These are phyloP conservation scores for Melanotaenia duboulayi DNA, from an alignment of 2,113 vertebrate species.

Conservation along the genomic window DNA sequence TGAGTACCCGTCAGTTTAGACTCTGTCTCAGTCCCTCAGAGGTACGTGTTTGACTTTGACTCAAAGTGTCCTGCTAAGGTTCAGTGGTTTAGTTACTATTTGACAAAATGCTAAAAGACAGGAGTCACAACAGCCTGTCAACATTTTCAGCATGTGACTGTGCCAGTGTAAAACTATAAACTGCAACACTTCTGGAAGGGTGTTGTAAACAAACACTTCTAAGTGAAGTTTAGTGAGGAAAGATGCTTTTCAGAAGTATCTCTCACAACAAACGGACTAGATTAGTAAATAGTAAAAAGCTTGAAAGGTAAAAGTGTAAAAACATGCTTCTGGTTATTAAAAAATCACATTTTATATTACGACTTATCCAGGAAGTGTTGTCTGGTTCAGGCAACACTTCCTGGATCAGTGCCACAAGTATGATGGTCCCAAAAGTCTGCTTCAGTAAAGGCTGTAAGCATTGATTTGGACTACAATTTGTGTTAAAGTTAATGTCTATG, in stretches of 20 bases:
- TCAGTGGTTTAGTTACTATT: conserved; percentile 43
- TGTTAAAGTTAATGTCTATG: not conserved
- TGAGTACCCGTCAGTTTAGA: not conserved
- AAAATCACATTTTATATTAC: not conserved
- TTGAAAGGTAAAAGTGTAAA: not conserved
- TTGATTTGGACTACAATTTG: not conserved
- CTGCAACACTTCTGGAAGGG: not conserved
- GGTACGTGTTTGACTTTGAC: conserved; percentile 23
- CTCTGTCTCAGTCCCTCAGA: not conserved
- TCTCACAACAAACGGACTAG: not conserved
- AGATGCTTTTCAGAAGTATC: not conserved
- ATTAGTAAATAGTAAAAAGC: not conserved
- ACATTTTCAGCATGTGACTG: not conserved
- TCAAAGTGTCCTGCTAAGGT: conserved; percentile 23
- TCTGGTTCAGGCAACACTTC: not conserved
- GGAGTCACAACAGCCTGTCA: not conserved
- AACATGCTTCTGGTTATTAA: not conserved
- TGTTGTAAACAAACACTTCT: not conserved
- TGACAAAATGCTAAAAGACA: conserved; percentile 19
- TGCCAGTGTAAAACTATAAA: not conserved
- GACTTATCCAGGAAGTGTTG: no score
- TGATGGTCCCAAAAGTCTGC: not conserved
- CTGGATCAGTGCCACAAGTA: not conserved
- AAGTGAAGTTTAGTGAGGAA: not conserved
- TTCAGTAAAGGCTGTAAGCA: not conserved